Base-by-base conservation (phyloP, 2,113 vertebrate genomes). In the Leptobrachium leishanense region DNA sequence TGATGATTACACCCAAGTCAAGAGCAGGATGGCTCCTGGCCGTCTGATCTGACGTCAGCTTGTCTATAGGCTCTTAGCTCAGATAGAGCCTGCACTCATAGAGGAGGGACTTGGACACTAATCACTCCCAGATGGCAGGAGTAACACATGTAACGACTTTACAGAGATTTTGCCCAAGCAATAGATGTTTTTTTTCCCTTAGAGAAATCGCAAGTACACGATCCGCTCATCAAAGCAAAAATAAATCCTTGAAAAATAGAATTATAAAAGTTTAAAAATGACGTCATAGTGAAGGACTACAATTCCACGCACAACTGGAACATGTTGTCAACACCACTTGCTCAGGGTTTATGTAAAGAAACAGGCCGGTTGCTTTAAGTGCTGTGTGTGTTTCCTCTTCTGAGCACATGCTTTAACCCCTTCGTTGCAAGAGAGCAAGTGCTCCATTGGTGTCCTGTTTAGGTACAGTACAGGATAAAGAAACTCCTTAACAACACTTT, bases 101-200 rank as follows among this genome's bases (percentile, higher is more conserved):
- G 88, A 90, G 91, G 91, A 89, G 89, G 89, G 88, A 84, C 87
- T 83, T 39, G 81, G 76, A 85, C 88, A 82, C 87, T 95, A 94
- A 95, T 94, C 91, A 88, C 86, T 95, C 90, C 91, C 95, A 96
- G 94, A 95, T 96, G 95, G 88, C 88, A 88, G 86, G 90, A 91
- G 93, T 91, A 93, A 91, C 87, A 89, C 88, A 92, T 93, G 92
- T 92, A 88, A 92, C 89, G 89, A 89, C 64, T 84, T 31, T 85
- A 89, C 89, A 82, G 84, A 84, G 20, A 31, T 31, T 31, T 88
- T 84, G 90, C 85, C 91, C 83, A 88, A 87, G 90, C 20, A 91
- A 93, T 91, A 91, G 89, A 92, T 90, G 90, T 91, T 46, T 54
- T 3, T 72, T 39, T 71, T 54, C 20, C 20, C 20, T 70, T 70